Conservation (phyloP, 2,797 vertebrate genomes). For the Coilia nasus region DNA sequence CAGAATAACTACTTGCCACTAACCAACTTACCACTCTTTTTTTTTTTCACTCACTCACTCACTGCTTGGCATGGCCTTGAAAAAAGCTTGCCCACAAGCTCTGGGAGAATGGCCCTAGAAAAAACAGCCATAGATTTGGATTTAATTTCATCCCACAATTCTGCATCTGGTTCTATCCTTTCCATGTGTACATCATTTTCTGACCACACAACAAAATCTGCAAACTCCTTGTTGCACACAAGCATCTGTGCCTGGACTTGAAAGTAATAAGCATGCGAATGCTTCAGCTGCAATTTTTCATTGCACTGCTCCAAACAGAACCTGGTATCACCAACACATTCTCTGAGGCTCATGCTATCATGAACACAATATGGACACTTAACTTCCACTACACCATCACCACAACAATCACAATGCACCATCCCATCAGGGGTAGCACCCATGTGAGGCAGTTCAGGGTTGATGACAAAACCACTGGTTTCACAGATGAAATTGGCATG, state of each 20-base stretch:
- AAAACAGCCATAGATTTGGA: not conserved
- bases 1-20: too few relatives aligned
- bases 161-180: not conserved
- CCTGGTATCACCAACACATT: not conserved
- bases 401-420: not conserved
- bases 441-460: not conserved
- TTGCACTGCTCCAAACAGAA: not conserved
- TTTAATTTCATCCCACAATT: not conserved
- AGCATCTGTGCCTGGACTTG: not conserved
- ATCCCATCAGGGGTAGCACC: not conserved
- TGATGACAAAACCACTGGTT: not conserved
- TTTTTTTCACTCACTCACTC: too few relatives aligned
- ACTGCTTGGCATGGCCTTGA: too few relatives aligned
- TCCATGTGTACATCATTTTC: not conserved
- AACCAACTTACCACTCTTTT: too few relatives aligned
- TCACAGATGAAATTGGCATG: not conserved
- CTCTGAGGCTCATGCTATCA: not conserved
- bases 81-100: too few relatives aligned
- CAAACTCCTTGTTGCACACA: not conserved
- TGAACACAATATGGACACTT: not conserved
- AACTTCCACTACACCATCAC: not conserved
- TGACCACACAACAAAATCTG: not conserved
- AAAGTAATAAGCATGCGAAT: not conserved
- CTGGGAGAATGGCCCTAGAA: too few relatives aligned
- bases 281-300: not conserved